Evolutionary conservation across 2,797 vertebrate genomes (phyloP), one percentile per base, ranked within the genome.

Genomic region (Acanthornis magna): DNA sequence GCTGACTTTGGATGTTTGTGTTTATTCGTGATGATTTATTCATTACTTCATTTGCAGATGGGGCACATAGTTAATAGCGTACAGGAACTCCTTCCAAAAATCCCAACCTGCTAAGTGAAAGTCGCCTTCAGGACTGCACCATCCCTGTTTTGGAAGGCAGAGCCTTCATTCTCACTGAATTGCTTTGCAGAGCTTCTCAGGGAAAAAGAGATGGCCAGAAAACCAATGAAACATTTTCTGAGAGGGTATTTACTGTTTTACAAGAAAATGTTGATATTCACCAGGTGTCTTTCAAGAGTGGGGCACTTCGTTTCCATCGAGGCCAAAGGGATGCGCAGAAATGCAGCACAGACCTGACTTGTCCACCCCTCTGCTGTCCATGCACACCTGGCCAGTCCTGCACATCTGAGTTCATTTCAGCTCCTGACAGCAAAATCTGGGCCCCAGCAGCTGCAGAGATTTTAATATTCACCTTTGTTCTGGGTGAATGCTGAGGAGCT

Each of bases 1-100:
- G 32, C 45, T 90, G 85, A 77, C 66, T 93, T 65, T n/a, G 79
- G 50, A 11, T 91, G 54, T 85, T 77, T 83, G 50, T 85, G 76
- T 89, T 93, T 96, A 83, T 83, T 85, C 57, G 22, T 58, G 60
- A 74, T 89, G 85, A 93, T 87, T 93, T 94, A 93, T 96, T 95
- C 75, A 85, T 94, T 2, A 34, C 45, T 93, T 76, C 53, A 87
- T 93, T 83, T 96, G 63, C 72, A 88, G 68, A 80, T 42, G 81
- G 65, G 72, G 13, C 27, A 53, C 36, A 3, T 34, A 45, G 71
- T 67, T 95, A 85, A 88, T 47, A 57, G 53, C 17, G n/a, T 14
- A 21, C 13, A 47, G 65, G 61, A 95, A 29, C 68, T 80, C 54
- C 38, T 92, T 74, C 82, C 65, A 89, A 58, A 87, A 88, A 51